Evolutionary conservation across 2,888 invertebrate genomes (phyloP), one percentile per base, ranked within the genome.

Genomic region (Enchytraeus crypticus): DNA sequence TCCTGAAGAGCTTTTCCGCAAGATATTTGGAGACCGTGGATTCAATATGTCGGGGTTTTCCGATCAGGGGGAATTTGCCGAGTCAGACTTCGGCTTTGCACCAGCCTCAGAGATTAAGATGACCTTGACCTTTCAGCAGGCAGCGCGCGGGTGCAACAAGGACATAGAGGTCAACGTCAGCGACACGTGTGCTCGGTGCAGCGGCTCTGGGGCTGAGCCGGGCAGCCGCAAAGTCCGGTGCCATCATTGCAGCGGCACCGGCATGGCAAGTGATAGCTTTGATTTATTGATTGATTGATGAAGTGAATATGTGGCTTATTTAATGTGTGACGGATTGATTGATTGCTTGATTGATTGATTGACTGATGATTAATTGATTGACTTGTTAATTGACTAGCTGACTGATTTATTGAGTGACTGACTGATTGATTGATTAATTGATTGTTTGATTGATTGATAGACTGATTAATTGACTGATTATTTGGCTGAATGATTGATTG

Each of bases 1-100:
- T 79, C 95, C 97, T 0, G 96, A 98, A 75, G 96, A 98, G 78
- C 79, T 98, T 45, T 97, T 97, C 81, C 84, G 95, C 58, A 92
- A 90, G 80, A 96, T 97, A 73, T 97, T 97, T 79, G 82, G 82
- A 14, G 77, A 81, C 67, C 73, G 74, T 38, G 78, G 77, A 18
- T 74, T 77, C 57, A 69, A 70, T 38, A 90, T 89, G n/a, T 87
- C 89, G 66, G 67, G 70, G 46, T 49, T 54, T 53, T 43, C 46
- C 18, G 81, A 84, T 32, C 88, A 87, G 74, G 87, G 87, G 65
- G 92, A 93, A 74, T 93, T 88, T 83, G 87, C 90, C 5, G 92
- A 92, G 70, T 89, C 89, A 3, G 84, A 84, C 70, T 92, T 87
- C 83, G 95, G 95, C 1, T 92, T 89, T 84, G 92, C 91, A 51